Evolutionary conservation across 2,113 vertebrate species (phyloP).

Genomic region (Poicephalus meyeri): DNA sequence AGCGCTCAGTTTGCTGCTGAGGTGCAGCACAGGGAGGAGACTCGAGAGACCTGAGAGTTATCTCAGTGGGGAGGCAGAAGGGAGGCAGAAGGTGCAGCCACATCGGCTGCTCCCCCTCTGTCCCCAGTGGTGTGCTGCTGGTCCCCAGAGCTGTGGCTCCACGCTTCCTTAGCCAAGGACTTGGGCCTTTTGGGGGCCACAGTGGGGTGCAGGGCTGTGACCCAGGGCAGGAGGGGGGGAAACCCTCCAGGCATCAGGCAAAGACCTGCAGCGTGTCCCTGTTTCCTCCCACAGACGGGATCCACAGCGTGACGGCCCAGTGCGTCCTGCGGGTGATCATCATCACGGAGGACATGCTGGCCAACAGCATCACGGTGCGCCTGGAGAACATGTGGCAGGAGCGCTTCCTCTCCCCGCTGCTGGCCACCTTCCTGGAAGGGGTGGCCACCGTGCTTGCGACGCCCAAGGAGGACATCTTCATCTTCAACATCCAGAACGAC

Average conservation of each 20-base stretch:
- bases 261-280: background rate
- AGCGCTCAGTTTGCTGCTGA: slow-evolving; percentile 30
- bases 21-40: background rate
- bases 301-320: slow-evolving; percentile 93
- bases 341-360: slow-evolving; percentile 97
- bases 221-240: background rate
- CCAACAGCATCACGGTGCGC: slow-evolving; percentile 95
- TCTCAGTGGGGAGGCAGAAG: background rate
- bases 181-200: background rate
- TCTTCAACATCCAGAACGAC: slow-evolving; percentile 98
- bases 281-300: slow-evolving; percentile 80
- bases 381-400: slow-evolving; percentile 99
- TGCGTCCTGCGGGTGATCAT: slow-evolving; percentile 92
- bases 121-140: background rate
- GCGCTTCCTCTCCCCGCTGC: slow-evolving; percentile 91
- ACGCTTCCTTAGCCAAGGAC: background rate
- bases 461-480: slow-evolving; percentile 91
- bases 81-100: background rate
- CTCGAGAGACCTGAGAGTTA: background rate
- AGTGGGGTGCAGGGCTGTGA: background rate
- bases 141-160: background rate
- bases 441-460: slow-evolving; percentile 91
- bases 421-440: slow-evolving; percentile 91
- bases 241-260: background rate
- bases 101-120: accelerated